These are phyloP conservation scores for Hylyphantes graminicola DNA, from an alignment of 1,140 invertebrate genomes.

Conservation along the genomic window DNA sequence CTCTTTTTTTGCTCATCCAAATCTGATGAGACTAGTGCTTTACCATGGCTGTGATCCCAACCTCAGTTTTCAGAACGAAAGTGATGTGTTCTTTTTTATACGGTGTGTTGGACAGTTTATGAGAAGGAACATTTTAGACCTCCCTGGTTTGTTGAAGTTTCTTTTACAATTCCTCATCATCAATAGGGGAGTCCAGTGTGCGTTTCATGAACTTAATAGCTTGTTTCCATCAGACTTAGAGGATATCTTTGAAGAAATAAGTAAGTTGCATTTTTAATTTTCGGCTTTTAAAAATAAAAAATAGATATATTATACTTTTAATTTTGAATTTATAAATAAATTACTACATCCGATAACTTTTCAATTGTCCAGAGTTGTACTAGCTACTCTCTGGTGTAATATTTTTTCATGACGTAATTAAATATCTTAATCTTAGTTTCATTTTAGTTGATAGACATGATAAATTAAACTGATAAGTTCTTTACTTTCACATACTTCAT, in stretches of 20 bases:
- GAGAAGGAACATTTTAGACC: background rate
- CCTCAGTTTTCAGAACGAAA: conserved; percentile 10
- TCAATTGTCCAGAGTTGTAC: background rate
- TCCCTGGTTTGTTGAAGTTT: conserved; percentile 6
- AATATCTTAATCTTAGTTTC: background rate
- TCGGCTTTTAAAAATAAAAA: too few relatives aligned
- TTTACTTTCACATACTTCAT: too few relatives aligned
- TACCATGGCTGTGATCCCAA: conserved; percentile 44
- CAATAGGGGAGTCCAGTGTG: background rate
- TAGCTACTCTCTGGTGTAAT: background rate
- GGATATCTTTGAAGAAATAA: conserved; percentile 28
- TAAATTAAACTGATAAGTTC: background rate
- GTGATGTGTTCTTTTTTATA: conserved; percentile 12
- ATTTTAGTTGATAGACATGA: background rate
- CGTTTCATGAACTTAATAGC: background rate
- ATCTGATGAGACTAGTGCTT: background rate
- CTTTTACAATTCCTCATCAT: conserved; percentile 14
- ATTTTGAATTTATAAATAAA: background rate
- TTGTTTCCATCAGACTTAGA: conserved; percentile 3
- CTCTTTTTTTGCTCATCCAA: background rate
- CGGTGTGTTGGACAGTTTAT: conserved; percentile 12
- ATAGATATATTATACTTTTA: background rate
- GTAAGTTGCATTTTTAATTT: background rate
- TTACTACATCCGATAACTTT: background rate
- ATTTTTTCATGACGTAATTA: background rate